A percentile compares a stretch with the other conserved stretches of the same genome.
phyloP scores from a whole-genome alignment of 2,797 vertebrate genomes.

The Notoglanidium macrostoma region DNA sequence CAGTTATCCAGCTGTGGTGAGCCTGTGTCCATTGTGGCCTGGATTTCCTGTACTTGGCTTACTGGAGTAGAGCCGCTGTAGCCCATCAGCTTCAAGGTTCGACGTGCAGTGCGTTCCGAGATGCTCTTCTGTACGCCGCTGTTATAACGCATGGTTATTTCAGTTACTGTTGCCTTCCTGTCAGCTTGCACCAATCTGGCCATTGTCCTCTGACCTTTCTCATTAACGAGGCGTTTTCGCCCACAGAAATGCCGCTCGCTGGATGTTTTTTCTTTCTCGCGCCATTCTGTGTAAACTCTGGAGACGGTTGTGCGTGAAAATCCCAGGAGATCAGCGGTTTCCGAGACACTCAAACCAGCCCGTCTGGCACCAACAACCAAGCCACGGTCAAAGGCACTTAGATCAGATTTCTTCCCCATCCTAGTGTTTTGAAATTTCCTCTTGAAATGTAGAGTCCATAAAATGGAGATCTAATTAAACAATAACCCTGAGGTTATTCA shows the following conservation, averaged over 20 bases:
- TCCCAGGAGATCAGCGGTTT: constrained; percentile 13
- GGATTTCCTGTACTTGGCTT: constrained; percentile 33
- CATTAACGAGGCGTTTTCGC: constrained; percentile 14
- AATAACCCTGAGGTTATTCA: neutral
- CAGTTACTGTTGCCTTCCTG: constrained; percentile 51
- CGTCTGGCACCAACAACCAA: constrained; percentile 19
- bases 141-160: constrained; percentile 35
- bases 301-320: constrained; percentile 30
- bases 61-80: constrained; percentile 26
- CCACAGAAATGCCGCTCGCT: constrained; percentile 32
- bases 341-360: constrained; percentile 19
- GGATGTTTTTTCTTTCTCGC: constrained; percentile 35
- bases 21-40: constrained; percentile 9
- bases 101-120: constrained; percentile 33
- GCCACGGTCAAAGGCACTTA: constrained; percentile 24
- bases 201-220: constrained; percentile 27
- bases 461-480: neutral
- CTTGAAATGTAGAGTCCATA: neutral
- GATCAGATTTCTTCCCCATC: constrained; percentile 31
- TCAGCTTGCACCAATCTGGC: constrained; percentile 62
- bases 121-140: constrained; percentile 2
- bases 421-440: neutral
- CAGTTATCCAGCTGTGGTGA: constrained; percentile 11
- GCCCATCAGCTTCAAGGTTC: constrained; percentile 29
- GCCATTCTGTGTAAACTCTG: constrained; percentile 34